phyloP scores from a whole-genome alignment of 2,888 invertebrate species.

The Pogonocherus hispidulus region DNA sequence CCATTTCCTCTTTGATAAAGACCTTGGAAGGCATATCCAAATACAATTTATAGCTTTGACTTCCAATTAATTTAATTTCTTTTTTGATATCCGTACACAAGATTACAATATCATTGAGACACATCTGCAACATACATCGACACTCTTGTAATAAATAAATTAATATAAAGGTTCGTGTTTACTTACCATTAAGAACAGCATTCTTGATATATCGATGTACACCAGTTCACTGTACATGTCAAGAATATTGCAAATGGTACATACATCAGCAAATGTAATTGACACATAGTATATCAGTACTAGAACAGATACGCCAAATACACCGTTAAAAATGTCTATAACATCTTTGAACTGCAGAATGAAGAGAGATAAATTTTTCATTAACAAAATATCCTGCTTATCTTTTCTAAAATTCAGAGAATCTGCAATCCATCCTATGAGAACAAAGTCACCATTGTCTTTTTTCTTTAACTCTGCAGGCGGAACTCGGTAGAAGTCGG shows the following conservation, averaged over 20 bases:
- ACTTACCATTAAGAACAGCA: conserved; percentile 30
- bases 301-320: conserved; percentile 21
- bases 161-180: too few relatives aligned
- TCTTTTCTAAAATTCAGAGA: conserved; percentile 28
- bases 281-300: conserved; percentile 6
- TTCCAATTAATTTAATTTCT: conserved; percentile 19
- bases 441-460: conserved; percentile 36
- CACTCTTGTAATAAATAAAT: too few relatives aligned
- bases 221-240: not conserved
- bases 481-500: conserved; percentile 37
- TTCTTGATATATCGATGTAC: not conserved
- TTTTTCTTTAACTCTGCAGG: conserved; percentile 38
- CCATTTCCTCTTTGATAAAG: conserved; percentile 38
- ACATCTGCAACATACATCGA: conserved; percentile 36
- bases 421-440: conserved; percentile 37
- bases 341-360: conserved; percentile 9
- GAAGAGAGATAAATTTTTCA: conserved; percentile 12
- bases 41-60: conserved; percentile 33
- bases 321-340: conserved; percentile 28
- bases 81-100: conserved; percentile 13
- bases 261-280: conserved; percentile 13
- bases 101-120: conserved; percentile 15
- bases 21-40: conserved; percentile 41
- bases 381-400: conserved; percentile 1
- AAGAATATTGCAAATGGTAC: not conserved